Evolutionary conservation across 1,140 invertebrate genomes (phyloP).

Genomic region (Caenorhabditis brenneri): DNA sequence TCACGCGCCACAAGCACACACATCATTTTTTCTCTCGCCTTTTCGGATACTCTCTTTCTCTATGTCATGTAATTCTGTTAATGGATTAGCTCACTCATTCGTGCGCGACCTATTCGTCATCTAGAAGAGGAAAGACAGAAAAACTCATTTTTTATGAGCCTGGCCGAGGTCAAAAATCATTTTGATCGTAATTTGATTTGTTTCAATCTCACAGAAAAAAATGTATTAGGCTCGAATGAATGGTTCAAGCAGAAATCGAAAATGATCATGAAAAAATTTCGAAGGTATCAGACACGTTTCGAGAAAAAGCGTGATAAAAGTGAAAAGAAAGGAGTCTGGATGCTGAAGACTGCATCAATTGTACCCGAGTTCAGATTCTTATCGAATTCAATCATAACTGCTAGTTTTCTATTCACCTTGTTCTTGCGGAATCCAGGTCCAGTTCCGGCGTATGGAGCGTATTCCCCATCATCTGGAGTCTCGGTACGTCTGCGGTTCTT

Average conservation of each 20-base stretch:
- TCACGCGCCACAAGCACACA: neutral
- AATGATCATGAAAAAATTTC: no score
- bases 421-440: conserved; percentile 52
- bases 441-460: conserved; percentile 54
- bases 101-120: neutral
- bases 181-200: no score
- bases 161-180: no score
- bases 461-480: conserved; percentile 52
- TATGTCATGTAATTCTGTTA: neutral
- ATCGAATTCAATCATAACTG: no score
- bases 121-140: neutral
- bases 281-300: no score
- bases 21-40: neutral
- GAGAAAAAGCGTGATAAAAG: no score
- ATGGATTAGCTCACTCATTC: conserved; percentile 3
- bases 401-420: neutral
- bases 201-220: no score
- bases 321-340: no score
- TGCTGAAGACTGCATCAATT: no score
- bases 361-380: no score
- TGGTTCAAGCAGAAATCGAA: no score
- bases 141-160: neutral
- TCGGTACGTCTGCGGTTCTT: conserved; percentile 32
- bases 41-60: neutral
- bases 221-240: no score